Base-by-base conservation (phyloP, 2,113 vertebrate species). In the Orientallactaga bullata region DNA sequence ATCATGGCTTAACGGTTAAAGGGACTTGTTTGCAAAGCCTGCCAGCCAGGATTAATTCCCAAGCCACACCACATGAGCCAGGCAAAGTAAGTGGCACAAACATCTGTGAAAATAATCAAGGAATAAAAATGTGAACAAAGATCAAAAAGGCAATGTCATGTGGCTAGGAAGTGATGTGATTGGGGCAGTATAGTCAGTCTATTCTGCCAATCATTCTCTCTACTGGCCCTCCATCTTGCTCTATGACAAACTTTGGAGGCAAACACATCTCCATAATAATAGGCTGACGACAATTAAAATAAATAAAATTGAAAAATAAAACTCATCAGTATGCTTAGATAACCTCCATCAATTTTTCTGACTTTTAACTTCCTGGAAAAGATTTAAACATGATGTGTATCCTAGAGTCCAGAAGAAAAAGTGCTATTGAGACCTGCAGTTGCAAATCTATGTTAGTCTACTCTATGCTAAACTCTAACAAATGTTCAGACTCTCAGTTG, bases 111-210 rank as follows among this genome's bases (percentile, higher is more conserved):
- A 74, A 73, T 21, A 73, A 26, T 1, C 26, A 47, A 73, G 61
- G 47, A 89, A 61, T 42, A 17, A 71, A 63, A 72, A 85, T 55
- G 55, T 39, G 35, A 85, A 78, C 65, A 76, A 71, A 35, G 32
- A 71, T 13, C 6, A 30, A 12, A 74, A 24, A 7, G 0, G 9
- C 28, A 60, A 18, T 0, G 5, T 4, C 80, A 7, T 30, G 5
- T 10, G 5, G 51, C 42, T 39, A 81, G 42, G 55, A 37, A 26
- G 85, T 55, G 42, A 89, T 2, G 4, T 11, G 72, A 74, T 2
- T 42, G 16, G 63, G n/a, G 17, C 28, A 42, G 30, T 61, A 74
- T 3, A 51, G 16, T n/a, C 17, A 24, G 42, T 21, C 77, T 47
- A 8, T 47, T 26, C 32, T 42, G 26, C 17, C 21, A 32, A 32